Percentiles rank a stretch among this genome's conserved stretches.
Conservation (phyloP, 1,140 invertebrate species). For the Hycleus phaleratus region DNA sequence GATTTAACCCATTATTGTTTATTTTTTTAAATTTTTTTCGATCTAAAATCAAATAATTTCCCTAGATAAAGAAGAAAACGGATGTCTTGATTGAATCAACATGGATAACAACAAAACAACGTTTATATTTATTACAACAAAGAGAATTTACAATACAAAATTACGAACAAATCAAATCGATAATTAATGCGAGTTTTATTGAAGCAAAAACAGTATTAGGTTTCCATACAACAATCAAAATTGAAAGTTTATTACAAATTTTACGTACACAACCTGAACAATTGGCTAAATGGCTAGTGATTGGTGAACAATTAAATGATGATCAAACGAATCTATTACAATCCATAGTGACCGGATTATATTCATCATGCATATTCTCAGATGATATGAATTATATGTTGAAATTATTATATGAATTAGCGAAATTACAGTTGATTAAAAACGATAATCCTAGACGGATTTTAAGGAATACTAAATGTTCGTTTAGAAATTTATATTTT, state of each 20-base stretch:
- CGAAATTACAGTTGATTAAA: constrained; percentile 72
- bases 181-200: constrained; percentile 75
- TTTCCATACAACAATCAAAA: constrained; percentile 61
- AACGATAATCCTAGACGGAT: constrained; percentile 77
- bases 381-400: constrained; percentile 77
- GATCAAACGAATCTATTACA: constrained; percentile 56
- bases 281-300: constrained; percentile 68
- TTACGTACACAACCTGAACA: constrained; percentile 73
- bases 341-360: constrained; percentile 73
- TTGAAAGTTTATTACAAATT: constrained; percentile 71
- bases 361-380: constrained; percentile 69
- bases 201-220: constrained; percentile 81
- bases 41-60: neutral
- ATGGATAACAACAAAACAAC: constrained; percentile 84
- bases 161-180: constrained; percentile 65
- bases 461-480: constrained; percentile 75
- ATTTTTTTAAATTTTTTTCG: too few species aligned
- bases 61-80: constrained; percentile 53
- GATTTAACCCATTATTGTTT: too few species aligned
- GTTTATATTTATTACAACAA: constrained; percentile 67
- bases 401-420: constrained; percentile 69
- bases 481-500: constrained; percentile 84
- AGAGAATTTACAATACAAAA: constrained; percentile 62
- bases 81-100: constrained; percentile 67
- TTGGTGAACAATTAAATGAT: constrained; percentile 57